A percentile compares a stretch with the other conserved stretches of the same genome.
These are phyloP conservation scores for Boloria euphrosyne DNA, from an alignment of 2,888 invertebrate genomes.

Conservation along the genomic window DNA sequence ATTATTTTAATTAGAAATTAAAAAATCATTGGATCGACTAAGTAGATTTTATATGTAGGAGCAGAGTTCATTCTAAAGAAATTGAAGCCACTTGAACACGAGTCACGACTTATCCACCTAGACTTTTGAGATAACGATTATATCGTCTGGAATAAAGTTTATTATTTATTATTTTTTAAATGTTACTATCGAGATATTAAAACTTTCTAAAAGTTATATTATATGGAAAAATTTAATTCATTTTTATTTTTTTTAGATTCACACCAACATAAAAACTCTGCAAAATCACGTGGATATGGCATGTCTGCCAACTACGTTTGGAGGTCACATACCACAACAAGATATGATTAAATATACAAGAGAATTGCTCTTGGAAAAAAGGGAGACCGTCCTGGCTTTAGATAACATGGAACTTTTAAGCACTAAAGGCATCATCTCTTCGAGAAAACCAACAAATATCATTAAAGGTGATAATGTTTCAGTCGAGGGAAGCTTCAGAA, in stretches of 20 bases:
- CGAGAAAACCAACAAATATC: slow-evolving; percentile 55
- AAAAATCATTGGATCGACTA: too few species aligned
- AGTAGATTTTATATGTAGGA: too few species aligned
- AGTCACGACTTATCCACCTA: too few species aligned
- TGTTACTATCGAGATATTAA: background rate
- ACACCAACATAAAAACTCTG: slow-evolving; percentile 83
- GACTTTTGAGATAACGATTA: too few species aligned
- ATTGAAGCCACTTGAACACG: too few species aligned
- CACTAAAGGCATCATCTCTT: slow-evolving; percentile 79
- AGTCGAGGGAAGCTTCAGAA: slow-evolving; percentile 85
- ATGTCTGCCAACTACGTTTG: slow-evolving; percentile 87
- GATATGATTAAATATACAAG: slow-evolving; percentile 88
- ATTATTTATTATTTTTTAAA: too few species aligned
- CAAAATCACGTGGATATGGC: slow-evolving; percentile 82
- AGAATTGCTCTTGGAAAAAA: slow-evolving; percentile 82
- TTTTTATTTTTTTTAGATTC: slow-evolving; percentile 66
- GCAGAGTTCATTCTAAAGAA: too few species aligned
- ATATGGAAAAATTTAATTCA: too few species aligned
- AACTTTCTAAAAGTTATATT: too few species aligned
- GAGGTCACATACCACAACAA: slow-evolving; percentile 86
- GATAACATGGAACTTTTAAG: slow-evolving; percentile 86
- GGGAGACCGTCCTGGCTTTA: slow-evolving; percentile 81
- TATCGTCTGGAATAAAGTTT: too few species aligned
- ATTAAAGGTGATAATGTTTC: slow-evolving; percentile 57
- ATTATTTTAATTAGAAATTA: too few species aligned